These are phyloP conservation scores for Mastomys coucha DNA, from an alignment of 2,113 vertebrate species.

Conservation along the genomic window DNA sequence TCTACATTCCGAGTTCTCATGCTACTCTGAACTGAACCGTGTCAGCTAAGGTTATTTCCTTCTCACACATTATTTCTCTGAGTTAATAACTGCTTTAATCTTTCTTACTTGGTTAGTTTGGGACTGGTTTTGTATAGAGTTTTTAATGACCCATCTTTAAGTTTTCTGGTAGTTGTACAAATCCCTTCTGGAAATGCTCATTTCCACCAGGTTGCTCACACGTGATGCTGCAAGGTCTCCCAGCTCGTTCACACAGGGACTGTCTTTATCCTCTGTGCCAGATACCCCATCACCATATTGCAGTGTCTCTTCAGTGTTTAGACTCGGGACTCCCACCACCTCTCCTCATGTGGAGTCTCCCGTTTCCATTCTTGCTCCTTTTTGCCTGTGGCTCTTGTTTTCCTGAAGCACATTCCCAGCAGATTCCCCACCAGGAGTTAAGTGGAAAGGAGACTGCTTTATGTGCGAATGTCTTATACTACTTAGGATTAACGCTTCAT, in stretches of 20 bases:
- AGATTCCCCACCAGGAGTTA: not conserved
- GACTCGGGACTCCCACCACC: not conserved
- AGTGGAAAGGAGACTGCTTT: not conserved
- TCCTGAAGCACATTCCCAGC: not conserved
- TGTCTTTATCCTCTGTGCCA: not conserved
- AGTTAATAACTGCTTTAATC: not conserved
- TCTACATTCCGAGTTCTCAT: not conserved
- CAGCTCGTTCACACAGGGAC: not conserved
- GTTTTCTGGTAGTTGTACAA: not conserved
- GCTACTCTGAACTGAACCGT: slow-evolving; percentile 10
- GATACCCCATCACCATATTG: not conserved
- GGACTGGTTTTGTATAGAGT: not conserved
- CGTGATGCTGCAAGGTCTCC: too few relatives aligned
- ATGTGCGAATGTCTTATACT: not conserved
- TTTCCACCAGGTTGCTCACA: not conserved
- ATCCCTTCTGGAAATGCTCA: not conserved
- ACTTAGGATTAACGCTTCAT: not conserved
- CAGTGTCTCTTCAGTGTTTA: not conserved
- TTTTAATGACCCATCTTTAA: not conserved
- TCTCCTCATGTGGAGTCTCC: not conserved
- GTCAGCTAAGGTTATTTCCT: not conserved
- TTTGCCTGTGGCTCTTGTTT: not conserved
- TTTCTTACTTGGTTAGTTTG: not conserved
- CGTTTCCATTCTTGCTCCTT: not conserved
- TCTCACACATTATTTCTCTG: not conserved